Evolutionary conservation across 2,888 invertebrate species (phyloP).

Genomic region (Drosophila colorata): DNA sequence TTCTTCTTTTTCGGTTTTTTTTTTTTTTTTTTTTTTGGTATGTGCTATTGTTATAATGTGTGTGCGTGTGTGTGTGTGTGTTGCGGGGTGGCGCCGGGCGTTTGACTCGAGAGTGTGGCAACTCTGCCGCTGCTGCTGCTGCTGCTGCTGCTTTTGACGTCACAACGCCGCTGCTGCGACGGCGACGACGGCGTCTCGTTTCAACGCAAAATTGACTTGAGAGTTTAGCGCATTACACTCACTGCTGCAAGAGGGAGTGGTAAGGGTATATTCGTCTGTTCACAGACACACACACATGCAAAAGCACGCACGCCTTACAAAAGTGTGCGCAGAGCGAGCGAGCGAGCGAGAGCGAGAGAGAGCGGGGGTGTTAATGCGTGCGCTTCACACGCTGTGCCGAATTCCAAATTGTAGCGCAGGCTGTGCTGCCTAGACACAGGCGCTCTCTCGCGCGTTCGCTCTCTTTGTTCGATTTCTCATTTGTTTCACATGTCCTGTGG

Average conservation of each 20-base stretch:
- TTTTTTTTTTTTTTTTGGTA: conserved; percentile 30
- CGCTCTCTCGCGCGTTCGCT: conserved; percentile 25
- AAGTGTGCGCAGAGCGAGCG: conserved; percentile 14
- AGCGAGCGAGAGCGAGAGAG: conserved; percentile 15
- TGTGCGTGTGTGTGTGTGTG: conserved; percentile 25
- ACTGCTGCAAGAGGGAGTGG: conserved; percentile 35
- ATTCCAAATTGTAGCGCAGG: conserved; percentile 55
- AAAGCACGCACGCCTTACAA: conserved; percentile 1
- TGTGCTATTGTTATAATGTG: conserved; percentile 45
- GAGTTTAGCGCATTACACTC: conserved; percentile 64
- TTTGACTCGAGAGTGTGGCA: conserved; percentile 41
- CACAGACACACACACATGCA: conserved; percentile 3
- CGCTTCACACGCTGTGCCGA: conserved; percentile 67
- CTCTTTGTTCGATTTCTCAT: conserved; percentile 45
- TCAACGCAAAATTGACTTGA: conserved; percentile 63
- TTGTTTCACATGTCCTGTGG: conserved; percentile 41
- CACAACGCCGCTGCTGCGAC: conserved; percentile 58
- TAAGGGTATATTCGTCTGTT: conserved; percentile 22
- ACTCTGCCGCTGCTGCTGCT: conserved; percentile 36
- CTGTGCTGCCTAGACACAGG: conserved; percentile 41
- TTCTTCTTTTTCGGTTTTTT: conserved; percentile 11
- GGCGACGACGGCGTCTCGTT: conserved; percentile 48
- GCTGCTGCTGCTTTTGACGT: conserved; percentile 60
- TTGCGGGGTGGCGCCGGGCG: conserved; percentile 15
- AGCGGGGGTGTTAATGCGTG: conserved; percentile 66